Evolutionary conservation across 2,113 vertebrate species (phyloP).

Genomic region (Corythaixoides concolor): DNA sequence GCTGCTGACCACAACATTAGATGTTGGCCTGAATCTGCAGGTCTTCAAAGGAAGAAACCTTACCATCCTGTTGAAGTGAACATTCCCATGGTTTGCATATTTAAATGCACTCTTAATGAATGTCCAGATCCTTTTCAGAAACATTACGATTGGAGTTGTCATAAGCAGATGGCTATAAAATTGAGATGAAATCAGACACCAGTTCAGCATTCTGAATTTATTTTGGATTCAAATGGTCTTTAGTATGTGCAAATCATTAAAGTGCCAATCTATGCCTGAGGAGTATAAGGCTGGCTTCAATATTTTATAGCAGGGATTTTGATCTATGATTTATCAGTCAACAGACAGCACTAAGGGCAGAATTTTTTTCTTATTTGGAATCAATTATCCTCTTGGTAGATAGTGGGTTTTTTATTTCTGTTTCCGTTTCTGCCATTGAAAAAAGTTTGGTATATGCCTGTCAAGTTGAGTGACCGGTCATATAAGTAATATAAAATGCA

Average conservation of each 20-base stretch:
- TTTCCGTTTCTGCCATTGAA: constrained; percentile 15
- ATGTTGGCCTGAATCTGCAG: not conserved
- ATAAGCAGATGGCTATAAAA: constrained; percentile 39
- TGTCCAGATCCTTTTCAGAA: not conserved
- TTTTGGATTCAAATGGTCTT: constrained; percentile 66
- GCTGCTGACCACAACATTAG: not conserved
- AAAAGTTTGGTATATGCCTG: not conserved
- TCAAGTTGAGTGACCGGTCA: constrained; percentile 55
- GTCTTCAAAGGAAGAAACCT: not conserved
- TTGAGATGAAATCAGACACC: constrained; percentile 41
- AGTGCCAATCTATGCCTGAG: constrained; percentile 27
- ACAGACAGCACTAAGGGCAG: constrained; percentile 51
- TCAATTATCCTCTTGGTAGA: constrained; percentile 59
- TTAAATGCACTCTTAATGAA: not conserved
- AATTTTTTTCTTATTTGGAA: constrained; percentile 44
- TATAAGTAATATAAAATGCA: constrained; percentile 14
- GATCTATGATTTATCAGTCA: constrained; percentile 78
- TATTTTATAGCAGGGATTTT: constrained; percentile 77
- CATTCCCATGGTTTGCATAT: not conserved
- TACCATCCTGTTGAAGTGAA: not conserved
- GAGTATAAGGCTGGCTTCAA: constrained; percentile 61
- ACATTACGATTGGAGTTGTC: not conserved
- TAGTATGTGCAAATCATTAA: constrained; percentile 67
- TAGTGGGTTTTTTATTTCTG: not conserved
- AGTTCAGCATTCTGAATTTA: constrained; percentile 43